phyloP scores from a whole-genome alignment of 2,113 vertebrate species.

The Ammodytes dubius region DNA sequence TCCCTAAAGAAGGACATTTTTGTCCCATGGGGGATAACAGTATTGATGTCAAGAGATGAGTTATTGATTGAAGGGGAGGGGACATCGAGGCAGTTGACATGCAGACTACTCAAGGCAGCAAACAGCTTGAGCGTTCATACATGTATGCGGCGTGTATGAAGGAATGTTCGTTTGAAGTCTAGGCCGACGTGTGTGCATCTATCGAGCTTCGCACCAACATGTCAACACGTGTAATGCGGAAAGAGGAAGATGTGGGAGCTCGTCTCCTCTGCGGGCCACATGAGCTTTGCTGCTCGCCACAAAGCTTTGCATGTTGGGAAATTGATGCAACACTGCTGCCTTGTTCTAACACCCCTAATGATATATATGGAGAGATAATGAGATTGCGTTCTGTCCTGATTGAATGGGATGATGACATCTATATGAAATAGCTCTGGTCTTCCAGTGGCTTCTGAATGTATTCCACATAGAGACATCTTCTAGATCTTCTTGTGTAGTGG shows the following conservation, averaged over 20 bases:
- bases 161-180: constrained; percentile 14
- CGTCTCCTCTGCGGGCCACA: constrained; percentile 38
- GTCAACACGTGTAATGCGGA: constrained; percentile 17
- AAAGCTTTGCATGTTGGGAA: constrained; percentile 61
- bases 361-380: constrained; percentile 74
- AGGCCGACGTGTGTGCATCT: constrained; percentile 24
- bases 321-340: constrained; percentile 64
- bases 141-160: constrained; percentile 23
- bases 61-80: constrained; percentile 73
- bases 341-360: constrained; percentile 60
- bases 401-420: constrained; percentile 77
- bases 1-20: constrained; percentile 74
- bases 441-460: constrained; percentile 29
- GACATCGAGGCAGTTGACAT: constrained; percentile 65
- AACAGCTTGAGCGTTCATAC: constrained; percentile 20
- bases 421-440: constrained; percentile 73
- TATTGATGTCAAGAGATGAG: constrained; percentile 77
- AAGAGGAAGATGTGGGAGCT: constrained; percentile 23
- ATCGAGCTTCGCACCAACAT: constrained; percentile 39
- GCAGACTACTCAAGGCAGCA: constrained; percentile 25
- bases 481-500: constrained; percentile 39
- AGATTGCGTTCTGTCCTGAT: constrained; percentile 66
- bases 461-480: constrained; percentile 50
- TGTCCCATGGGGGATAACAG: constrained; percentile 62
- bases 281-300: constrained; percentile 55